These are phyloP conservation scores for Tetranychus cinnabarinus DNA, from an alignment of 1,140 invertebrate genomes.

Conservation along the genomic window DNA sequence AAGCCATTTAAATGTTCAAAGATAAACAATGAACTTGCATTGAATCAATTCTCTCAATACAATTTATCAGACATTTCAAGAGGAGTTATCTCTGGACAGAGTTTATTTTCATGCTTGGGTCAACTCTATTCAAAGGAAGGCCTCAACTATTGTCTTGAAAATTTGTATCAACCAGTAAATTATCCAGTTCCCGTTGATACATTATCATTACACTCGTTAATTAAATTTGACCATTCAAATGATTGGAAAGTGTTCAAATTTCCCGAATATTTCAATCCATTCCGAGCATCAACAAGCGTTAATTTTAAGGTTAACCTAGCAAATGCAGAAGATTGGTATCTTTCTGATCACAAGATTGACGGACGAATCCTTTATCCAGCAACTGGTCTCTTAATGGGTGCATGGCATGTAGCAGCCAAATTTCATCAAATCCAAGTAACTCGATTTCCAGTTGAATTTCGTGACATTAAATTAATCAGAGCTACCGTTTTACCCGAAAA, in stretches of 20 bases:
- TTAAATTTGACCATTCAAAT: conserved; percentile 71
- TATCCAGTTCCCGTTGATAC: conserved; percentile 68
- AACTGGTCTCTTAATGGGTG: conserved; percentile 72
- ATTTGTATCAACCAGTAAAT: conserved; percentile 43
- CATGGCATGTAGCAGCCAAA: conserved; percentile 63
- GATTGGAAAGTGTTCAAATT: conserved; percentile 52
- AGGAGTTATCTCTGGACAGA: neutral
- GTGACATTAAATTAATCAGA: conserved; percentile 62
- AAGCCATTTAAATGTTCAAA: neutral
- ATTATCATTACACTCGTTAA: conserved; percentile 52
- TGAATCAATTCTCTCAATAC: neutral
- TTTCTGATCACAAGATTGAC: conserved; percentile 72
- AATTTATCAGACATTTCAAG: neutral
- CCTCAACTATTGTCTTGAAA: conserved; percentile 16
- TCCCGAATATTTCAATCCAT: conserved; percentile 10
- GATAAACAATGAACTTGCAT: neutral
- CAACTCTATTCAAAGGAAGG: too few relatives aligned
- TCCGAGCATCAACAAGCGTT: neutral
- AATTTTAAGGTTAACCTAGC: conserved; percentile 34
- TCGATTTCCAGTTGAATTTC: conserved; percentile 30
- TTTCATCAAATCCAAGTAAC: neutral
- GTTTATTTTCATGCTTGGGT: too few relatives aligned
- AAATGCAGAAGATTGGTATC: conserved; percentile 45
- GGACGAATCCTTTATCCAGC: conserved; percentile 81
- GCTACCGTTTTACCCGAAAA: conserved; percentile 33